A percentile compares a stretch with the other conserved stretches of the same genome.
Conservation (phyloP, 1,140 invertebrate genomes). For the Drosophila gunungcola region DNA sequence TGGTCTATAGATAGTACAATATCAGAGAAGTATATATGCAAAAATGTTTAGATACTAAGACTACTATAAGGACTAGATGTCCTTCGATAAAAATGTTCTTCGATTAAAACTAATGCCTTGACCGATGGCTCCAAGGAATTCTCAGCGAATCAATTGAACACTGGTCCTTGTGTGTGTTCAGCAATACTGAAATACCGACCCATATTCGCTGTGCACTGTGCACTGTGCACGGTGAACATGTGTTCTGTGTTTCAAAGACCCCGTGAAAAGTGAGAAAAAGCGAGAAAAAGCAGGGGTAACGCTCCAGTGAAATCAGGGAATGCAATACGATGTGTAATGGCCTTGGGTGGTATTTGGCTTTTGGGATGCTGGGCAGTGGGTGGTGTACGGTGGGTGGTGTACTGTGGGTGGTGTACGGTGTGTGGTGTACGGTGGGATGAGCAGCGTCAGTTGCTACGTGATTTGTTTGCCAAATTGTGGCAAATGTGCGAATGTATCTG, state of each 20-base stretch:
- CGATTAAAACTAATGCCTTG: constrained; percentile 2
- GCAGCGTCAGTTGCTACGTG: constrained; percentile 64
- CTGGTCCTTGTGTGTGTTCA: constrained; percentile 2
- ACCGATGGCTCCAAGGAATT: constrained; percentile 7
- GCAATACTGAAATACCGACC: constrained; percentile 1
- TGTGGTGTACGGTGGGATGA: not conserved
- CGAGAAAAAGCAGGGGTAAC: not conserved
- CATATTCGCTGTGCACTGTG: constrained; percentile 4
- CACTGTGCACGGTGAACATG: not conserved
- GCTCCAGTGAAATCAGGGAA: constrained; percentile 19
- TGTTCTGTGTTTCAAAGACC: constrained; percentile 1
- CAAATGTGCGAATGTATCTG: constrained; percentile 55
- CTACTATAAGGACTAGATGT: too few relatives aligned
- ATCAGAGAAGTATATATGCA: too few relatives aligned
- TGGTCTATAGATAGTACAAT: too few relatives aligned
- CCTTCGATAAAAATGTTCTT: not conserved
- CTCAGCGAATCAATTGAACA: constrained; percentile 21
- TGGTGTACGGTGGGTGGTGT: too few relatives aligned
- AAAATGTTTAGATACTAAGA: too few relatives aligned
- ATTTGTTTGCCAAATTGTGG: constrained; percentile 81
- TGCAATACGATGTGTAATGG: constrained; percentile 35
- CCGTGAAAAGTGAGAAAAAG: not conserved
- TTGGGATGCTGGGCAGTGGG: not conserved
- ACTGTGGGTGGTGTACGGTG: not conserved
- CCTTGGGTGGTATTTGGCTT: constrained; percentile 19